phyloP scores from a whole-genome alignment of 2,113 vertebrate species.

The Microcebus griseorufus region DNA sequence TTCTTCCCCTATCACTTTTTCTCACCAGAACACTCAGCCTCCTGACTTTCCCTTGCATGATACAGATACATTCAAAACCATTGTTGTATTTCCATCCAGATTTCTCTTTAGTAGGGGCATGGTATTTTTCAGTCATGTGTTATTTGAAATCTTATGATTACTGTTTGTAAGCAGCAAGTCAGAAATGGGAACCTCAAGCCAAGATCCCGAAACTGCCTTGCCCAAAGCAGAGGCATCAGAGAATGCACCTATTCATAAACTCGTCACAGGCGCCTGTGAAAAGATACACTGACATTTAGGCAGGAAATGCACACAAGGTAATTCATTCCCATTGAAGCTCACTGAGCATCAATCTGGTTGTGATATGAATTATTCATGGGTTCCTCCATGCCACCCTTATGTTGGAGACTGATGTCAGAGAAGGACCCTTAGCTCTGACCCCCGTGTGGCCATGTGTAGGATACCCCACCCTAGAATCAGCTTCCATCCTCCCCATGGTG shows the following conservation, averaged over 20 bases:
- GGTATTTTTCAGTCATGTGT: not conserved
- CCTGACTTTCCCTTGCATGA: not conserved
- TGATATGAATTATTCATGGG: constrained; percentile 43
- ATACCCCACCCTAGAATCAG: no score
- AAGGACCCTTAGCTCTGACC: not conserved
- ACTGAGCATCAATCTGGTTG: not conserved
- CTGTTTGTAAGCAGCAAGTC: constrained; percentile 39
- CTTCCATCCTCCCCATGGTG: not conserved
- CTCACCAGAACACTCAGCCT: not conserved
- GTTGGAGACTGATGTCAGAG: not conserved
- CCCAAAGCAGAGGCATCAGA: not conserved
- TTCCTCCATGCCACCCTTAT: not conserved
- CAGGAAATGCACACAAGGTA: constrained; percentile 35
- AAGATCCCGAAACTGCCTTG: constrained; percentile 13
- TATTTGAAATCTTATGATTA: not conserved
- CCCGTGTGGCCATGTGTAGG: fast-evolving
- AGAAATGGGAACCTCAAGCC: not conserved
- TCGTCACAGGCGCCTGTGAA: not conserved
- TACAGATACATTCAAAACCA: not conserved
- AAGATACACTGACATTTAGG: not conserved
- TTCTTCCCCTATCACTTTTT: not conserved
- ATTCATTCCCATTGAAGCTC: not conserved
- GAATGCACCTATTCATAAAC: constrained; percentile 54
- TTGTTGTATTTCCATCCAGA: not conserved
- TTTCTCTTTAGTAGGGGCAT: not conserved